Base-by-base conservation (phyloP, 2,113 vertebrate genomes). In the Cyanoliseus patagonus region DNA sequence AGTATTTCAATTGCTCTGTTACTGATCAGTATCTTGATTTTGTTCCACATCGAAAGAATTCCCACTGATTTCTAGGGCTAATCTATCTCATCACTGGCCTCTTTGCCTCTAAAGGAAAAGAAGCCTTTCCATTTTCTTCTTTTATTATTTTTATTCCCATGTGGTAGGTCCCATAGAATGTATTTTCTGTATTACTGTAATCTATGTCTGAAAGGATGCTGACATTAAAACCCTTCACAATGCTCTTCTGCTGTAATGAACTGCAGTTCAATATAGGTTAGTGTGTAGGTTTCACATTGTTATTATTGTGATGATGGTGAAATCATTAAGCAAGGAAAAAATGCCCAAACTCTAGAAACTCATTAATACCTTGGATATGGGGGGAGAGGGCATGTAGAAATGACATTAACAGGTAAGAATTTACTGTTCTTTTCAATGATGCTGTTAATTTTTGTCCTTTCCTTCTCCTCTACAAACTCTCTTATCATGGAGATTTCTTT, bases 261-360 rank as follows among this genome's bases (percentile, higher is more conserved):
- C 83, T 47, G 24, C 73, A 82, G 79, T 83, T 96, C 90, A 92
- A 13, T 86, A 47, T 30, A 90, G 73, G 64, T 88, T 88, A 75
- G 51, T 61, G 51, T 83, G 64, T 52, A 81, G 72, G 55, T 90
- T 94, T 84, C 57, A 57, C 1, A 0, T 76, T 74, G 6, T 86
- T 68, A 62, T 61, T 80, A 81, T 70, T 57, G 39, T 75, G 47
- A 74, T 81, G 64, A 82, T 75, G 33, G 22, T 62, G 42, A 95
- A 93, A 27, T 17, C 37, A 83, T 76, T 73, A 77, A 55, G 77
- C 31, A 77, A 24, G 28, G 11, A 52, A 78, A 83, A 92, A 77
- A 51, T 18, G 15, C 47, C 42, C 37, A 44, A 72, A 86, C 17
- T 77, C 39, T 74, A 55, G 80, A 88, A 86, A 15, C 30, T 84